Conservation (phyloP, 2,888 invertebrate species). For the Oxyscelio sp. region DNA sequence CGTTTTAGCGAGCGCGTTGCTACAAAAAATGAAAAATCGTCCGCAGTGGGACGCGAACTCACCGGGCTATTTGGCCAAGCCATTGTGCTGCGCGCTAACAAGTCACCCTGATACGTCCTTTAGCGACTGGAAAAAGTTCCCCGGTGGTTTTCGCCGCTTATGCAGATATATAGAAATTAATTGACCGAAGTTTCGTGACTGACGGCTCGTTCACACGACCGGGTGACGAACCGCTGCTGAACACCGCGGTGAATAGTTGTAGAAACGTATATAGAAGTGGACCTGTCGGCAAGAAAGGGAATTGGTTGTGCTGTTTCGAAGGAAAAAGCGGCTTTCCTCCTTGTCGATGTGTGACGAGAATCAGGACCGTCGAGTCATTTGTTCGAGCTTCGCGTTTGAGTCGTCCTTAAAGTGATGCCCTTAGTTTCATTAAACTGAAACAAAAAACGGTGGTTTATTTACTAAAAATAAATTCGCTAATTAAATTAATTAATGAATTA, state of each 20-base stretch:
- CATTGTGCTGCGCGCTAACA: conserved; percentile 82
- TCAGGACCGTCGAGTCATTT: too few relatives aligned
- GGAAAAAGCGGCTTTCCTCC: background rate
- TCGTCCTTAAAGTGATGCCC: background rate
- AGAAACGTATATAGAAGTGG: conserved; percentile 44
- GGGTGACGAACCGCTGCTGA: conserved; percentile 51
- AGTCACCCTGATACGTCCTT: conserved; percentile 79
- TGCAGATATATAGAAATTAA: conserved; percentile 45
- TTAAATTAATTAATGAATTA: too few relatives aligned
- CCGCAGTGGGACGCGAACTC: conserved; percentile 55
- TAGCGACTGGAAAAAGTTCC: conserved; percentile 37
- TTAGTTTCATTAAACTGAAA: conserved; percentile 38
- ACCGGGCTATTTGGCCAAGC: conserved; percentile 81
- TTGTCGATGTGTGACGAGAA: too few relatives aligned
- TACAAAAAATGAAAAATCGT: conserved; percentile 27
- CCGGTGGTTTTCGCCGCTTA: background rate
- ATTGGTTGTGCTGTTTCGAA: background rate
- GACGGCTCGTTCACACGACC: conserved; percentile 31
- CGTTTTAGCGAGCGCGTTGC: too few relatives aligned
- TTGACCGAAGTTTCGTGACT: conserved; percentile 48
- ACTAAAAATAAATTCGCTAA: too few relatives aligned
- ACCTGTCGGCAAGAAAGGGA: background rate
- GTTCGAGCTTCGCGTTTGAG: too few relatives aligned
- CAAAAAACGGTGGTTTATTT: too few relatives aligned
- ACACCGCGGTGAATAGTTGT: conserved; percentile 57